Percentiles rank a stretch among this genome's conserved stretches.
These are phyloP conservation scores for Urophycis tenuis DNA, from an alignment of 2,797 vertebrate species.

Conservation along the genomic window DNA sequence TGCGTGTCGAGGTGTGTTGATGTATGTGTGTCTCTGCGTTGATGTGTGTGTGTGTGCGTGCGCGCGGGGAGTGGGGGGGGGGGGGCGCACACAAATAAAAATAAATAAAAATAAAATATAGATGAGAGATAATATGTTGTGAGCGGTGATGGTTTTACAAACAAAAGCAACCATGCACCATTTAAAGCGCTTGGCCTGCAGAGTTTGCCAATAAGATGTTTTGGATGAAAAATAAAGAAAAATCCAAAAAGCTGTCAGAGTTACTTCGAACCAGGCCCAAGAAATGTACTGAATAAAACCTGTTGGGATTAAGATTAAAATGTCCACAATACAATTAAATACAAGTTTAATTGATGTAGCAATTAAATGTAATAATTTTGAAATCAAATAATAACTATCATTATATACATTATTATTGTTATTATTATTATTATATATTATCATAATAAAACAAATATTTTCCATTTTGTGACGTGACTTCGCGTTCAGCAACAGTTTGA, in stretches of 20 bases:
- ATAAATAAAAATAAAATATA: neutral
- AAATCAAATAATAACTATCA: neutral
- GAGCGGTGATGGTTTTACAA: constrained; percentile 5
- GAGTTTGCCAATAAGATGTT: constrained; percentile 2
- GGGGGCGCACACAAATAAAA: neutral
- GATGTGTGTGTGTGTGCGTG: constrained; percentile 11
- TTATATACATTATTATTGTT: neutral
- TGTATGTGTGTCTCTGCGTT: neutral
- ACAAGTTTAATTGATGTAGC: neutral
- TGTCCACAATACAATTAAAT: neutral
- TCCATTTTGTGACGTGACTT: neutral
- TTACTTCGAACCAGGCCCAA: neutral
- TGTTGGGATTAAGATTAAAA: neutral
- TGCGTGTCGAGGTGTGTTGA: neutral
- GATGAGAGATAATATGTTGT: constrained; percentile 5
- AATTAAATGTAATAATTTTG: neutral
- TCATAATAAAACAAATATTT: neutral
- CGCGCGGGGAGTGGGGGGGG: no score
- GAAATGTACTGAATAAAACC: neutral
- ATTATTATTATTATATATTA: neutral
- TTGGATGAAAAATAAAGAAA: neutral
- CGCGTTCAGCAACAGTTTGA: neutral
- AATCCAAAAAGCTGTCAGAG: neutral
- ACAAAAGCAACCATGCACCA: neutral
- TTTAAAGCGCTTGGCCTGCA: constrained; percentile 1